These are phyloP conservation scores for Periparus ater DNA, from an alignment of 2,797 vertebrate genomes.

Conservation along the genomic window DNA sequence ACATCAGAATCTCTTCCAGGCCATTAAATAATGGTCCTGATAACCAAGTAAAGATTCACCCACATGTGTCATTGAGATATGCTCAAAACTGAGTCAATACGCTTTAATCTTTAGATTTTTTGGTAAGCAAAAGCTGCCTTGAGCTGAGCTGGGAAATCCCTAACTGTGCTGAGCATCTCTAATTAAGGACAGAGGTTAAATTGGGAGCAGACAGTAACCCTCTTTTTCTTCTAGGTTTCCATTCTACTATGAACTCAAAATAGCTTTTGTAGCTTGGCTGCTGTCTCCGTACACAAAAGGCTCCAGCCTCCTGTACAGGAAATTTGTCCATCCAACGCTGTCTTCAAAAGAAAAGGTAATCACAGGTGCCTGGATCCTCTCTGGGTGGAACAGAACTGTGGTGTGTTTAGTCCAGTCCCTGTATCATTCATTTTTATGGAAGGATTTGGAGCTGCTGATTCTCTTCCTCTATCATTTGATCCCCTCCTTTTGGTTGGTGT, in stretches of 20 bases:
- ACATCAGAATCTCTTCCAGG: neutral
- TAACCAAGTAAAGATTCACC: neutral
- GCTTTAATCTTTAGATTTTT: neutral
- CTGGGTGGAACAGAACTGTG: neutral
- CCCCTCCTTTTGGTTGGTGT: neutral
- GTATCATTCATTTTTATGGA: neutral
- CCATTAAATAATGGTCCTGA: neutral
- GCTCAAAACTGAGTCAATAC: neutral
- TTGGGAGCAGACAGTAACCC: neutral
- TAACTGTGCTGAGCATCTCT: neutral
- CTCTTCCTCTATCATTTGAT: neutral
- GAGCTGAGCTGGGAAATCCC: neutral
- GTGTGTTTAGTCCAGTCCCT: neutral
- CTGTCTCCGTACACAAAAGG: conserved; percentile 98
- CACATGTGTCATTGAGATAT: neutral
- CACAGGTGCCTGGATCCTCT: neutral
- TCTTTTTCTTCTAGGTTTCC: conserved; percentile 87
- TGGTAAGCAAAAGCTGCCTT: neutral
- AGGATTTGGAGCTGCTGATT: neutral
- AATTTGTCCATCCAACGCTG: conserved; percentile 97
- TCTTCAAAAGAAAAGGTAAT: conserved; percentile 99
- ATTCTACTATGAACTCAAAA: conserved; percentile 99
- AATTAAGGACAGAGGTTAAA: neutral
- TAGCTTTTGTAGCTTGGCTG: conserved; percentile 98
- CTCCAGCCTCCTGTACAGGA: conserved; percentile 96